Evolutionary conservation across 2,113 vertebrate genomes (phyloP).

Genomic region (Rhinogobius similis): DNA sequence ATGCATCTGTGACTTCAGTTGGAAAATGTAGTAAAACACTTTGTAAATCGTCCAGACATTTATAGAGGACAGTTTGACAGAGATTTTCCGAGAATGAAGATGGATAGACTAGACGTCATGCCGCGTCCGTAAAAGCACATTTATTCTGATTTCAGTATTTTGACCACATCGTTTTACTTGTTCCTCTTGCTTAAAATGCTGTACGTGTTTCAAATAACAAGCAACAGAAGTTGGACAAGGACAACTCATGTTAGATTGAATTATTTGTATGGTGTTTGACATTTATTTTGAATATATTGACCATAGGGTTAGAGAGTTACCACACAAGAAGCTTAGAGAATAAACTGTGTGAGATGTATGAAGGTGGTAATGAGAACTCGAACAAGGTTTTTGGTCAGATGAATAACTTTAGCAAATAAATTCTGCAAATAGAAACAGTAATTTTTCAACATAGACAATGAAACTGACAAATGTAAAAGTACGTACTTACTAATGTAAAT

Average conservation of each 20-base stretch:
- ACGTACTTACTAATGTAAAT: not conserved
- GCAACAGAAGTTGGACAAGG: not conserved
- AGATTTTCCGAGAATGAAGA: constrained; percentile 1
- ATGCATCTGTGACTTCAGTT: not conserved
- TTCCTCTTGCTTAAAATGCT: not conserved
- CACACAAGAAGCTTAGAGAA: not conserved
- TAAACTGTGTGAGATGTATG: not conserved
- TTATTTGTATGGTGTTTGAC: too few relatives aligned
- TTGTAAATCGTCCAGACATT: constrained; percentile 2
- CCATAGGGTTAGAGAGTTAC: not conserved
- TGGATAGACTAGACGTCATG: not conserved
- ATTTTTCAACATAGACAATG: too few relatives aligned
- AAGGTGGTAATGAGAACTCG: too few relatives aligned
- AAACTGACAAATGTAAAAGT: too few relatives aligned
- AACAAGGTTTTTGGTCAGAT: too few relatives aligned
- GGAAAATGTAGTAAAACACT: constrained; percentile 11
- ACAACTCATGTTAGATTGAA: not conserved
- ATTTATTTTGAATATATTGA: not conserved
- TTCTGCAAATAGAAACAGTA: too few relatives aligned
- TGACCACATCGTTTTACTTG: not conserved
- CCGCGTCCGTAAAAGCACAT: not conserved
- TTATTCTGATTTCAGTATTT: not conserved
- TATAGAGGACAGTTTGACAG: not conserved
- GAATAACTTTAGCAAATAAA: too few relatives aligned
- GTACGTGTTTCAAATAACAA: not conserved